Evolutionary conservation across 1,140 invertebrate genomes (phyloP), one percentile per base, ranked within the genome.

Genomic region (Phortica variegata): DNA sequence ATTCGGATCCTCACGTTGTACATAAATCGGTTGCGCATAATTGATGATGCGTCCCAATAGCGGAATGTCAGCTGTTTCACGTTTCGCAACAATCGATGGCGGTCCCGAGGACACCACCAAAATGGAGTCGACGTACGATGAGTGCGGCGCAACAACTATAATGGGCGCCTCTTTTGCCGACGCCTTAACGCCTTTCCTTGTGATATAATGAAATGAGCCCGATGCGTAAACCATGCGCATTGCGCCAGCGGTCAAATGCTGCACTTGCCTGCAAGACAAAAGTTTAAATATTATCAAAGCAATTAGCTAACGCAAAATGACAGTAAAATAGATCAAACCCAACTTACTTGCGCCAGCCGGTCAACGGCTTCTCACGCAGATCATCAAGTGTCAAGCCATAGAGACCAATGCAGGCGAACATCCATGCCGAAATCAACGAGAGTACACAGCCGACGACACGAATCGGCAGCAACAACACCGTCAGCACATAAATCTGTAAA

Each of bases 21-120:
- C 94, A 69, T 94, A 95, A 12, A 98, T 89, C 0, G 95, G 93
- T 77, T 97, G 94, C 0, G 92, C 93, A 70, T 90, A 95, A 73
- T 92, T 90, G 46, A 95, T 93, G 31, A 97, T 78, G 91, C 91
- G 90, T 84, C 92, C 93, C 78, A 95, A 90, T 66, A 95, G 81
- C 32, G 90, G 89, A 60, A 91, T 83, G 46, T 82, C 77, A 26
- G 85, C 83, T 20, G 87, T 86, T 74, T 91, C 89, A 15, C 84
- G 85, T 73, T 93, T 95, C 46, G 90, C 90, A 54, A 96, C 91
- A 71, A 94, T 87, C 65, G 88, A 90, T 3, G 91, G 90, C 17
- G 87, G 87, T 19, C 87, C 86, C 48, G 93, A 82, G 56, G 86
- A 83, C 50, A 91, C 84, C 49, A 91, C 86, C 50, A 87, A 83